Percentiles rank a stretch among this genome's conserved stretches.
These are phyloP conservation scores for Greenwoodochromis staneri DNA, from an alignment of 2,113 vertebrate genomes.

Conservation along the genomic window DNA sequence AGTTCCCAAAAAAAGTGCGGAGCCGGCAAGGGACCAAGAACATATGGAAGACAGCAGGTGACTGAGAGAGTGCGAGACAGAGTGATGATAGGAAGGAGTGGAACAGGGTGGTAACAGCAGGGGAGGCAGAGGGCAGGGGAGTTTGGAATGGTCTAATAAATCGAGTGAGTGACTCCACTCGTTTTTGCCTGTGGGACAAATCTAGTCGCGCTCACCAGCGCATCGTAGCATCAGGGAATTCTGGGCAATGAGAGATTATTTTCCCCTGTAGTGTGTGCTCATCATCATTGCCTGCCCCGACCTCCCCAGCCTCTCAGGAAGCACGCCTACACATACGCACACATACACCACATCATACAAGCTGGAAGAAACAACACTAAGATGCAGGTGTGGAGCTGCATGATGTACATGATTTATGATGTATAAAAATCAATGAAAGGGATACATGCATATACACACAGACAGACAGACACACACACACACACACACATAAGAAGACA, in stretches of 20 bases:
- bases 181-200: conserved; percentile 69
- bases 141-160: conserved; percentile 65
- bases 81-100: neutral
- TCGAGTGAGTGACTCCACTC: conserved; percentile 70
- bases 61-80: neutral
- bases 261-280: conserved; percentile 65
- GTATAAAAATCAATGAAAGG: neutral
- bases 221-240: conserved; percentile 53
- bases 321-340: neutral
- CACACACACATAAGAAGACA: neutral
- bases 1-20: neutral
- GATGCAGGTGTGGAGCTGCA: conserved; percentile 3
- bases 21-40: neutral
- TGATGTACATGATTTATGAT: neutral
- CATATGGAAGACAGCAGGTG: conserved; percentile 53
- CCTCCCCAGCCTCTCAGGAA: conserved; percentile 1
- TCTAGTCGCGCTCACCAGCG: conserved; percentile 33
- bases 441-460: neutral
- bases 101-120: conserved; percentile 18
- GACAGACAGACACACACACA: neutral
- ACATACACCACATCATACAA: neutral
- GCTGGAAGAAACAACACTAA: neutral
- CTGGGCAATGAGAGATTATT: conserved; percentile 75
- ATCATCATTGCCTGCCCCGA: conserved; percentile 38
- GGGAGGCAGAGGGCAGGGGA: conserved; percentile 26